Evolutionary conservation across 2,888 invertebrate genomes (phyloP), one percentile per base, ranked within the genome.

Genomic region (Formica aserva): DNA sequence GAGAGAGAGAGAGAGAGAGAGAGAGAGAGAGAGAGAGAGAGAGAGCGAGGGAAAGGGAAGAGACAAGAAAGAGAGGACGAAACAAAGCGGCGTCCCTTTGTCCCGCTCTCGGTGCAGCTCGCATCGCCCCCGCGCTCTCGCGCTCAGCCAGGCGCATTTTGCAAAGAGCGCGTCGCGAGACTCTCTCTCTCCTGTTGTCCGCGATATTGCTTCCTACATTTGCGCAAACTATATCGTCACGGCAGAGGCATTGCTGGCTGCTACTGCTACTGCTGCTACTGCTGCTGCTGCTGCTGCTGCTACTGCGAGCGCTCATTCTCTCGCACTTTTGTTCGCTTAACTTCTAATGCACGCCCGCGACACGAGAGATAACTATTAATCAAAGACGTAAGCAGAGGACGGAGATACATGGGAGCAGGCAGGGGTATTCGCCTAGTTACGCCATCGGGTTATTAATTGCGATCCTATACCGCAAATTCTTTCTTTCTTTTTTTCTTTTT

Each of bases 51-150:
- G 76, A 48, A 18, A 32, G 57, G 52, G 67, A 84, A 75, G 66
- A 5, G 66, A 63, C 84, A 75, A 84, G 82, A 86, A 76, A 82
- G 81, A 62, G 86, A 83, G 66, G 85, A 72, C 85, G 89, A 86
- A 87, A 88, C 90, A 91, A 91, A 89, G 88, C 87, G 85, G 85
- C 84, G 89, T 85, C 87, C 90, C 92, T 92, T 91, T 91, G 91
- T 91, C 88, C 89, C 81, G 86, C 86, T 72, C 83, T 75, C 85
- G 85, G 83, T 85, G 82, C 86, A 88, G 85, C 83, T 76, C 66
- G 22, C 76, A 22, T 52, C 65, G 22, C 77, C 38, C 52, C 38
- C 52, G 65, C 38, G 48, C 67, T 41, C 57, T 66, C 67, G 66
- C 77, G 77, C 60, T 88, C 84, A 87, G 75, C 86, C 84, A 85